Base-by-base conservation (phyloP, 2,888 invertebrate genomes). In the Fragum whitleyi region DNA sequence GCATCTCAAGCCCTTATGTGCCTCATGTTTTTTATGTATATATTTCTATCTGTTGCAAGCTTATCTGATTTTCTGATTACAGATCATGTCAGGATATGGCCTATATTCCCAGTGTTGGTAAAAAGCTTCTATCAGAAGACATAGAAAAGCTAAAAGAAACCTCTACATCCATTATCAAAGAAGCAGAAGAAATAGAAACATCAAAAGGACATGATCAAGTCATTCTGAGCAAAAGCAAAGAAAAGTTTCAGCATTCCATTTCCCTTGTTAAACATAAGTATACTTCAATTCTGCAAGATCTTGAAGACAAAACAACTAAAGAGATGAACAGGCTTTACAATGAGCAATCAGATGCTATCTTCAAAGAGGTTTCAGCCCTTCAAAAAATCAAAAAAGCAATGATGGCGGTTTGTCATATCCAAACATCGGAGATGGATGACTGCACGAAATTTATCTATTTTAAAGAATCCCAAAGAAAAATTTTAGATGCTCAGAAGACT, bases 261-360 rank as follows among this genome's bases (percentile, higher is more conserved):
- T 21, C 5, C 21, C n/a, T 6, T 11, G 19, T 53, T 6, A 53
- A 53, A 21, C n/a, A 16, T 11, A 53, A 53, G n/a, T 53, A 53
- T 53, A 6, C 21, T 53, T 16, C 53, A 5, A 53, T 53, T 11
- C 21, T 53, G 19, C 5, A 53, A 11, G 19, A 6, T n/a, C 53
- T 53, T n/a, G 53, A 53, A 53, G 53, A 53, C 7, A 53, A 21
- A 53, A 53, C 53, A 53, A 53, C 53, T 6, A 7, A 53, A 53
- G 53, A 53, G 19, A 53, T 53, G 53, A 21, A n/a, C 21, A 5
- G 19, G n/a, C 53, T 53, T 53, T 53, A 53, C 21, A 21, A 53
- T 53, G 19, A 53, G 21, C 53, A 53, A 6, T n/a, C n/a, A 21
- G 21, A 16, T 11, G 53, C 19, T 11, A 53, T 53, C 5, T 6